Evolutionary conservation across 2,113 vertebrate genomes (phyloP), one percentile per base, ranked within the genome.

Genomic region (Tragelaphus imberbis): DNA sequence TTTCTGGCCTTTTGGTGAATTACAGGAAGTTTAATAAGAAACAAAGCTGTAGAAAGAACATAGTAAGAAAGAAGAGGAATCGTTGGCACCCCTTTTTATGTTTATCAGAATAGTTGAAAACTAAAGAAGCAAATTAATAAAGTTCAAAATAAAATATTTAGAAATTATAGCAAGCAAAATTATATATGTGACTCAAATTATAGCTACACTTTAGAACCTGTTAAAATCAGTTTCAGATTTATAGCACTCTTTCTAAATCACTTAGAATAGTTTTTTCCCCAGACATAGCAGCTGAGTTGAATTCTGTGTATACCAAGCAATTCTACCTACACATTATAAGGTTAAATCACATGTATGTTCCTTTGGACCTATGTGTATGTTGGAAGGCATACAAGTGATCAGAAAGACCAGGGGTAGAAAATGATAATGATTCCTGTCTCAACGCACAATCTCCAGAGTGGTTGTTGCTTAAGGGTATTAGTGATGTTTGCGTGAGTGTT

Each of bases 151-250:
- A 85, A 85, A 90, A 75, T 86, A 97, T 51, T 91, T 95, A 88
- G 71, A 84, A 77, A 92, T 33, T 33, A 10, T 19, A 87, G 33
- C 63, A 95, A 89, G 55, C 49, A 94, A 87, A 94, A 77, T 55
- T 58, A 28, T 33, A 71, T 11, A 58, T 61, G 33, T 25, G 12
- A 88, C 36, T 91, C 14, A 82, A 96, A 71, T 94, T 92, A 56
- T 17, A 58, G 11, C 40, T 55, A 63, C 9, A 68, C 27, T 88
- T 86, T 59, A 84, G 16, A 81, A 71, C 19, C 30, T 28, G 53
- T 87, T 91, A 93, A 84, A 96, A 91, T 96, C 53, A 88, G 75
- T 79, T 96, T 97, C n/a, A 33, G 44, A 93, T 94, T 95, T 95
- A 49, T n/a, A 93, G 5, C 12, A 51, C 10, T 65, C 58, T 59